Conservation (phyloP, 2,797 vertebrate species). For the Poeciliopsis presidionis region DNA sequence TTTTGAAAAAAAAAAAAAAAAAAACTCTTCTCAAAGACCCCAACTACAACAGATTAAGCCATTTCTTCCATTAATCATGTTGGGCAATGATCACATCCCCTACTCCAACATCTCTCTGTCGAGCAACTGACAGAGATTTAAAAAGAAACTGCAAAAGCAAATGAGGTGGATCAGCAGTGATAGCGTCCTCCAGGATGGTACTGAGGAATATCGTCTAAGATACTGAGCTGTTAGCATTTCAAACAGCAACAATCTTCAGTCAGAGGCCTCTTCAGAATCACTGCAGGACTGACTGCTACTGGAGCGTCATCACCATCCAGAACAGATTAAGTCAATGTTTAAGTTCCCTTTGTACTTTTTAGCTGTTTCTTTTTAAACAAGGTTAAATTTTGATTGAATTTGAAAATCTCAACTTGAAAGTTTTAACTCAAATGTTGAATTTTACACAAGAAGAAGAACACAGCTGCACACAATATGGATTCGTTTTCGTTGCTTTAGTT, state of each 20-base stretch:
- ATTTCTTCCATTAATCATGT: background rate
- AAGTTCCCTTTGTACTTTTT: background rate
- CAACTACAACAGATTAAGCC: background rate
- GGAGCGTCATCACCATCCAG: background rate
- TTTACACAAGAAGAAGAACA: conserved; percentile 3
- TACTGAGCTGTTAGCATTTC: background rate
- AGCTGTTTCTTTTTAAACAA: background rate
- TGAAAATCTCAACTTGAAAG: background rate
- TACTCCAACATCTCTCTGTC: background rate
- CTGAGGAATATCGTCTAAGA: background rate
- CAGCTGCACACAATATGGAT: background rate
- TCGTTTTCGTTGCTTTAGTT: conserved; percentile 9
- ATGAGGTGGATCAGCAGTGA: background rate
- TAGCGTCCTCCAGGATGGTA: background rate
- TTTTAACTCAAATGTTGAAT: background rate
- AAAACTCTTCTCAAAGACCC: background rate
- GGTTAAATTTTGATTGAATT: background rate
- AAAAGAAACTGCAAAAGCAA: background rate
- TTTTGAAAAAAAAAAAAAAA: too few species aligned
- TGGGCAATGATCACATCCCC: background rate
- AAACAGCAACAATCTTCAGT: background rate
- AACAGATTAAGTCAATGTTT: background rate
- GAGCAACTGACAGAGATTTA: background rate
- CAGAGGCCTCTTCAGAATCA: background rate
- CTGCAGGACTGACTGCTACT: background rate